phyloP scores from a whole-genome alignment of 64 coral and sea anemone species.

The Montipora sp. region DNA sequence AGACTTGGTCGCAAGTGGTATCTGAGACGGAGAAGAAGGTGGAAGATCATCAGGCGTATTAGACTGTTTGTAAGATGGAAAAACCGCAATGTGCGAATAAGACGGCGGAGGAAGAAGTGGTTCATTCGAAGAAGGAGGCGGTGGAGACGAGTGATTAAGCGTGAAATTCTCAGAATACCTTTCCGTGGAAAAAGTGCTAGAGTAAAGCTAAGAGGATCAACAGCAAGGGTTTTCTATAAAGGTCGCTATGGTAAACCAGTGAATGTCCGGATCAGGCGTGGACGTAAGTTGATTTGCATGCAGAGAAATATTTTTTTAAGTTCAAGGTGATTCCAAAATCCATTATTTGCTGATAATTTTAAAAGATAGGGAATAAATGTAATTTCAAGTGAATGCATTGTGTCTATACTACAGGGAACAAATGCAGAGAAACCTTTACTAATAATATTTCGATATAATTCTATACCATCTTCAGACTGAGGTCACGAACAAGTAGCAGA shows the following conservation, averaged over 20 bases:
- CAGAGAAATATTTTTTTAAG: too few relatives aligned
- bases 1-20: background rate
- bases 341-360: too few relatives aligned
- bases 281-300: too few relatives aligned
- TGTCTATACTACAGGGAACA: too few relatives aligned
- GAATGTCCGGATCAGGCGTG: too few relatives aligned
- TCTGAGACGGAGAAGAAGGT: background rate
- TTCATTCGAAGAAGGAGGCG: background rate
- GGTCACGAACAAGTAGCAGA: too few relatives aligned
- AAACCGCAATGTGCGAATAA: background rate
- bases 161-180: constrained; percentile 6
- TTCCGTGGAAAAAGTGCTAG: background rate
- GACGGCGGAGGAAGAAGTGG: background rate
- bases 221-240: background rate
- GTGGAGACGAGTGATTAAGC: background rate
- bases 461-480: too few relatives aligned
- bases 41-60: background rate
- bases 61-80: background rate
- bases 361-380: too few relatives aligned
- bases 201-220: background rate
- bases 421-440: too few relatives aligned
- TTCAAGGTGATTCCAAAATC: too few relatives aligned
- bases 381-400: too few relatives aligned
- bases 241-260: background rate
- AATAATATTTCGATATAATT: too few relatives aligned